A percentile compares a stretch with the other conserved stretches of the same genome.
These are phyloP conservation scores for Xyrauchen texanus DNA, from an alignment of 2,113 vertebrate species.

Conservation along the genomic window DNA sequence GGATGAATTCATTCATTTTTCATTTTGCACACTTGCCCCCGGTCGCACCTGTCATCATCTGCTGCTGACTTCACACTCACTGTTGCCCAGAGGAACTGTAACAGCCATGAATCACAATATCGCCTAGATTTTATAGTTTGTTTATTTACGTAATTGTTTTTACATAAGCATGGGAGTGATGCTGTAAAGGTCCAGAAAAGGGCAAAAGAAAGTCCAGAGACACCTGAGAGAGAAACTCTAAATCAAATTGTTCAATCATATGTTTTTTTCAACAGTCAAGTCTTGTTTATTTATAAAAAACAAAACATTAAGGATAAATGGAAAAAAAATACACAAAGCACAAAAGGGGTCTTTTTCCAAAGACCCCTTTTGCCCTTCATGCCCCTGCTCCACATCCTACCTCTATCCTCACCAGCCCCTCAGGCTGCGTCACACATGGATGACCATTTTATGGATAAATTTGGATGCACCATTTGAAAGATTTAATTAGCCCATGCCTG, in stretches of 20 bases:
- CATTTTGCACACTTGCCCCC: constrained; percentile 30
- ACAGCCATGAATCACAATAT: constrained; percentile 42
- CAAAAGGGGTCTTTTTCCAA: not conserved
- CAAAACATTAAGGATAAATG: not conserved
- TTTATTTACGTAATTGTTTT: constrained; percentile 46
- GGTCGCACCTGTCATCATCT: constrained; percentile 43
- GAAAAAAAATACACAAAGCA: not conserved
- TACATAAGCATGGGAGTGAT: constrained; percentile 37
- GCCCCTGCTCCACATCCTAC: not conserved
- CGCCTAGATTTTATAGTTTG: constrained; percentile 16
- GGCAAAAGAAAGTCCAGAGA: not conserved
- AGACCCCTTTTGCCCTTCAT: not conserved
- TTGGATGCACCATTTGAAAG: constrained; percentile 71
- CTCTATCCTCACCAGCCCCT: constrained; percentile 4
- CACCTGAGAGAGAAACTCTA: not conserved
- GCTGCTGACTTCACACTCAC: constrained; percentile 47
- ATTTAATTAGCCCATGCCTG: constrained; percentile 69
- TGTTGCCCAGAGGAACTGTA: constrained; percentile 43
- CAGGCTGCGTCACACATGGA: constrained; percentile 59
- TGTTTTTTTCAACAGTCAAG: not conserved
- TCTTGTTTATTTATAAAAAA: not conserved
- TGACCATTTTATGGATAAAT: constrained; percentile 60
- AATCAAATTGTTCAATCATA: too few relatives aligned
- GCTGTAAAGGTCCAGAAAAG: not conserved
- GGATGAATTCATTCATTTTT: constrained; percentile 32